Evolutionary conservation across 92 coral and sea anemone genomes (phyloP), one percentile per base, ranked within the genome.

Genomic region (Nematostella vectensis): DNA sequence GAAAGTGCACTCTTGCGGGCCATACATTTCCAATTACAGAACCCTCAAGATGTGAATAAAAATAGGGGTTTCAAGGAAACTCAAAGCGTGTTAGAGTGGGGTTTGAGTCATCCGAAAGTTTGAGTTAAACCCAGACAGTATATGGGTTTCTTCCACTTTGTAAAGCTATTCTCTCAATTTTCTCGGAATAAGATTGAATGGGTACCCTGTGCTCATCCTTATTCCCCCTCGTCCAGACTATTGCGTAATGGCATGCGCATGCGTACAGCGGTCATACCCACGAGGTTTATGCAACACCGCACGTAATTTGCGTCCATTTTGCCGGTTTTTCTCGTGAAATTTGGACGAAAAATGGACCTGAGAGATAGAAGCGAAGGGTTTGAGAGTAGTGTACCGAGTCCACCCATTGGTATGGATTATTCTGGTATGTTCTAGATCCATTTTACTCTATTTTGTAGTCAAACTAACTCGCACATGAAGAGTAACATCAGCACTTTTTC

Each of bases 321-420:
- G 40, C 8, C 15, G 8, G 40, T 40, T 1, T 1, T 56, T 30
- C 55, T 23, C 48, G 21, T 1, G 43, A 37, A 40, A 30, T 50
- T 58, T 38, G 28, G 47, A 3, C 20, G n/a, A n/a, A 22, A 50
- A 53, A 65, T 65, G 71, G 71, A 65, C 43, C 39, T 54, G 25
- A 54, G 71, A 8, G 71, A 65, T 21, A 65, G 54, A 54, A n/a
- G 44, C 4, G 37, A 65, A 11, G 44, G 42, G 9, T 65, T 31
- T 22, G 38, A 53, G 38, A 58, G 54, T 29, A 17, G 31, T 13
- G 53, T 53, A 15, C 25, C 62, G 11, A 65, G 54, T 47, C 31
- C 61, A 15, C 8, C 54, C 20, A 42, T 54, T 18, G 38, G 26
- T 16, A 20, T 65, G 61, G 61, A 54, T 23, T 54, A 33, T 42